Base-by-base conservation (phyloP, 2,113 vertebrate genomes). In the Catharus minimus region DNA sequence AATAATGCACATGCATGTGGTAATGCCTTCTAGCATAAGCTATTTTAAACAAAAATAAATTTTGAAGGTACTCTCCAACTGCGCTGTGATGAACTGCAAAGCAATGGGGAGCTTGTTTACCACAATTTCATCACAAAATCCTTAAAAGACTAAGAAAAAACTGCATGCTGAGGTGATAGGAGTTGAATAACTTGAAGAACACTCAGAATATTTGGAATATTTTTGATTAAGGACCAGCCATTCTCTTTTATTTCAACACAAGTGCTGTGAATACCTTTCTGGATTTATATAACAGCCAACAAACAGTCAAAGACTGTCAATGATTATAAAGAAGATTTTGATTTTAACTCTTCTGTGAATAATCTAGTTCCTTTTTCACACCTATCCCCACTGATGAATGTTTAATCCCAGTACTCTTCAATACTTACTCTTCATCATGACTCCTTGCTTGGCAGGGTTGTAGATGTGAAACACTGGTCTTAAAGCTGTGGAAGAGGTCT, bases 61-160 rank as follows among this genome's bases (percentile, higher is more conserved):
- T 95, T 90, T 83, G 79, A 81, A 94, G 76, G 82, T 95, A 91
- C 68, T 92, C 92, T 96, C 93, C 95, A 88, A 83, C 96, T 96
- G 95, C 20, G 79, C 82, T 87, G 80, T 97, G 95, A 96, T 97
- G 97, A 97, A 94, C 95, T 95, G 86, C 58, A 73, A 95, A 96
- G 82, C 95, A 93, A 89, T 76, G 75, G 94, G 95, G 90, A 83
- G 46, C 91, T 96, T 96, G 80, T 97, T 97, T 96, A 94, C 86
- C 89, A 93, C 87, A 46, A 76, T 94, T 97, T 91, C 56, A 72
- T 91, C 82, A 91, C 61, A 89, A 96, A 90, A 89, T 91, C 72
- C 77, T 90, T 89, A 69, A 77, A 65, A 62, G 75, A 82, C 88
- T 81, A 90, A 97, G 93, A 94, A 95, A 74, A 97, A 96, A 86